Base-by-base conservation (phyloP, 2,113 vertebrate genomes). In the Hyperopisus bebe region DNA sequence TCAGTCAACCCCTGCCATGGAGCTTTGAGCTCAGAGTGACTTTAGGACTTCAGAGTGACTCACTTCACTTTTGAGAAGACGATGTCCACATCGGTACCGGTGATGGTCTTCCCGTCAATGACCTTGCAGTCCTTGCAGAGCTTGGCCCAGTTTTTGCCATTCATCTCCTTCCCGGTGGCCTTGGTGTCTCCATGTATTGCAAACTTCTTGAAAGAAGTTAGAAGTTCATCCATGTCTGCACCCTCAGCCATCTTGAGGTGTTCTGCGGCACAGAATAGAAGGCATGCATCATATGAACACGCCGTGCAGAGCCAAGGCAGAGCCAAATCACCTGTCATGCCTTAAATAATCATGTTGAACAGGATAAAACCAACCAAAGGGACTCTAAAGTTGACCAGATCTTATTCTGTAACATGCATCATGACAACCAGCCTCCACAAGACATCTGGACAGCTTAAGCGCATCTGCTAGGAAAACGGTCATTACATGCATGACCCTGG, bases 61-160 rank as follows among this genome's bases (percentile, higher is more conserved):
- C 95, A 99, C 98, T 98, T 99, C 95, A 99, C 98, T 97, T 99
- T 99, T 91, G 97, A 97, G 96, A 99, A 99, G 90, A 99, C 96
- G 5, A 99, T 99, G 93, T 99, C 98, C 13, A 98, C 98, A 0
- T 99, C 98, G 0, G 98, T 99, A 91, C 96, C 62, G 1, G 96
- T 98, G 89, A 99, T 83, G 0, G 92, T 95, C 94, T 99, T 99
- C 39, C 98, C 97, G 0, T 99, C 98, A 0, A 94, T 96, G 90
- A 99, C 96, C 94, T 97, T 98, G 94, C 98, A 98, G 93, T 99
- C 98, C 74, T 99, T 99, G 93, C 98, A 99, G 19, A 99, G 95
- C 92, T 99, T 99, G 93, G 97, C 97, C 98, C 98, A 99, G 95
- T 99, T 99, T 94, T 99, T 99, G 86, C 98, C 98, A 0, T 97